Conservation (phyloP, 2,888 invertebrate species). For the Seladonia tumulorum region DNA sequence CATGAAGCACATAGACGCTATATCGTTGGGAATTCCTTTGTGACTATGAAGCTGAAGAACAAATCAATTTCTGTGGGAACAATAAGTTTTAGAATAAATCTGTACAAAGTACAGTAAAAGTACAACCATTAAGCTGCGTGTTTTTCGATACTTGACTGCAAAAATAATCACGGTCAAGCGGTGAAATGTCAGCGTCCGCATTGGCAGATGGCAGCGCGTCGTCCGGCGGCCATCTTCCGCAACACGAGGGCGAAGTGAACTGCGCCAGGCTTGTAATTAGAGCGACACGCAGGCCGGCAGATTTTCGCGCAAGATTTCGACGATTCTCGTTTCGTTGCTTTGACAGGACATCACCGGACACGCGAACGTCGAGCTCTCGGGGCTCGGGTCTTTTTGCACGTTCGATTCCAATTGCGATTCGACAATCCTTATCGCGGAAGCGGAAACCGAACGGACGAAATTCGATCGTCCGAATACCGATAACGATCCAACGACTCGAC, state of each 20-base stretch:
- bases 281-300: background rate
- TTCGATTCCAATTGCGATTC: background rate
- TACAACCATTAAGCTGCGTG: background rate
- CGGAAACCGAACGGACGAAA: background rate
- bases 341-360: background rate
- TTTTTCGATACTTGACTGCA: background rate
- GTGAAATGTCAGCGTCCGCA: background rate
- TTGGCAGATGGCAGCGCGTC: background rate
- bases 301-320: conserved; percentile 11
- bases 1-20: too few relatives aligned
- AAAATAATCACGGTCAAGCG: background rate
- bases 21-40: too few relatives aligned
- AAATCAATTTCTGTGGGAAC: too few relatives aligned
- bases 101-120: too few relatives aligned
- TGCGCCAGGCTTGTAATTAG: background rate
- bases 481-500: background rate
- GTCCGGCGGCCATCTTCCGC: background rate
- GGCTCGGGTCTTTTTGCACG: background rate
- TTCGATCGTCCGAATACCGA: background rate
- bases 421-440: background rate
- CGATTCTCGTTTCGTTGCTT: conserved; percentile 1
- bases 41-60: too few relatives aligned
- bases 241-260: conserved; percentile 12
- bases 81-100: too few relatives aligned
- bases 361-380: background rate